Base-by-base conservation (phyloP, 2,113 vertebrate species). In the Eptatretus burgeri region DNA sequence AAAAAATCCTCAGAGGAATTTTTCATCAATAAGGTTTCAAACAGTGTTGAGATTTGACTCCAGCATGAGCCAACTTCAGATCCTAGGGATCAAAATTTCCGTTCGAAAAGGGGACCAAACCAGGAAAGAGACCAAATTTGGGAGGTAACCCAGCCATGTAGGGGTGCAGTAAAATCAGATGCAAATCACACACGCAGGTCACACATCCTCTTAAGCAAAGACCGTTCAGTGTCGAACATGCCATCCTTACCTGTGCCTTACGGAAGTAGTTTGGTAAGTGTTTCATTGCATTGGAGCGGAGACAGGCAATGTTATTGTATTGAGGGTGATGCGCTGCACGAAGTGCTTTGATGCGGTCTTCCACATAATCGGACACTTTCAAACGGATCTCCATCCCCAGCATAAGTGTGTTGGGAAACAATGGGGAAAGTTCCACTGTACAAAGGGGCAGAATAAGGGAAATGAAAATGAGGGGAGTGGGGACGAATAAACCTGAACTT, bases 241-340 rank as follows among this genome's bases (percentile, higher is more conserved):
- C 27, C 27, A 7, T 41, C 27, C 27, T 62, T 64, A 88, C 85
- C 80, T 91, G 85, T 66, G 79, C 83, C 70, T 88, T 88, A n/a
- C 2, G 64, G 69, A 91, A 91, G 74, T 81, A 88, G 75, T 86
- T 91, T 62, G 85, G 85, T 63, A 91, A 77, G 65, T 88, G 82
- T 68, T 91, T 91, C 85, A 91, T 91, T n/a, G 85, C 85, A 50
- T 91, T 91, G 71, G 80, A 83, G 52, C 85, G 78, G 63, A 91
- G 68, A 69, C 85, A 88, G 67, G 84, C 82, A 2, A 91, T 82
- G 74, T 91, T 88, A 77, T 84, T 81, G 74, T 82, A 91, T 41
- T 71, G 72, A 8, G 80, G 81, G 2, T 76, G 74, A 1, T 81
- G 73, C 11, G 77, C 70, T 1, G 73, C 71, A 10, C 84, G 77